Conservation (phyloP, 2,113 vertebrate species). For the Peromyscus polionotus region DNA sequence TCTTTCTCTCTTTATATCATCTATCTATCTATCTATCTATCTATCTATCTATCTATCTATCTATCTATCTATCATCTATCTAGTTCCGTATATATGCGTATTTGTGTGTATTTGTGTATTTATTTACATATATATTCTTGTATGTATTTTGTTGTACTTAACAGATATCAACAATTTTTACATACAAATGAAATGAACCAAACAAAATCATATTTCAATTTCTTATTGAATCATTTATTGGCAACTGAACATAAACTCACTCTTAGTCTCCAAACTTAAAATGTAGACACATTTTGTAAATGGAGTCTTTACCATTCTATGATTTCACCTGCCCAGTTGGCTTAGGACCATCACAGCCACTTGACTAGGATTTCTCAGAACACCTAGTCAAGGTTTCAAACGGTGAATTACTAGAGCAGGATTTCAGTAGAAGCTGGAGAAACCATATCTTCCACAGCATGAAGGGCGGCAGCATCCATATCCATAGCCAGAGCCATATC, state of each 20-base stretch:
- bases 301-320: not conserved
- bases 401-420: not conserved
- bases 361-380: not conserved
- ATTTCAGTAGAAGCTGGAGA: slow-evolving; percentile 32
- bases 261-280: not conserved
- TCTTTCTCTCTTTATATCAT: not conserved
- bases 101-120: not conserved
- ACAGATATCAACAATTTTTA: not conserved
- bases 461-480: not conserved
- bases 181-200: not conserved
- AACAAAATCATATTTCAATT: not conserved
- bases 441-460: not conserved
- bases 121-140: not conserved
- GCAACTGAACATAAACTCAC: not conserved
- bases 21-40: not conserved
- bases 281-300: not conserved
- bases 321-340: not conserved
- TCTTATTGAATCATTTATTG: slow-evolving; percentile 47
- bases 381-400: too few relatives aligned
- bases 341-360: not conserved
- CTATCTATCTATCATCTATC: not conserved
- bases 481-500: not conserved
- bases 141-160: not conserved
- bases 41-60: not conserved
- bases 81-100: not conserved